phyloP scores from a whole-genome alignment of 2,888 invertebrate species.

The Morpho deidamia region DNA sequence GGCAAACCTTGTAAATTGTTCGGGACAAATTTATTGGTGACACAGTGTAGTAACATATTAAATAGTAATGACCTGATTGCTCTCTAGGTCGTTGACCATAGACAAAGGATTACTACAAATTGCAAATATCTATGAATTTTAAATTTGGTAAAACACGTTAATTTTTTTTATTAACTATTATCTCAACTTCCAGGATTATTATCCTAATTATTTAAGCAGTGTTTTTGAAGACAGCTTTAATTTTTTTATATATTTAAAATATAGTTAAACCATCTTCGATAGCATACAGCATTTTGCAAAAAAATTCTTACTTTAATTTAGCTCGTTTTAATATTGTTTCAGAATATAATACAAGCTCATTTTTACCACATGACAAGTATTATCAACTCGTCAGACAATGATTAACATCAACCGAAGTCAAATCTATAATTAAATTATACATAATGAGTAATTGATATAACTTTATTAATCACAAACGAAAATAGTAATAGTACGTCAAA shows the following conservation, averaged over 20 bases:
- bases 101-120: background rate
- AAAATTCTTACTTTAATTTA: no score
- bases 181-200: no score
- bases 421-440: background rate
- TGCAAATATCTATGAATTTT: background rate
- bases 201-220: no score
- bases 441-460: background rate
- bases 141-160: no score
- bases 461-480: constrained; percentile 4
- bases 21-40: constrained; percentile 16
- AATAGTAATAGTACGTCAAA: constrained; percentile 13
- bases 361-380: background rate
- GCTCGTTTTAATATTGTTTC: no score
- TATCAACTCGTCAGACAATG: background rate
- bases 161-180: no score
- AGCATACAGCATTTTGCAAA: no score
- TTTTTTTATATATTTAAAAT: no score
- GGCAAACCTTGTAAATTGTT: constrained; percentile 34
- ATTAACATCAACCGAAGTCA: background rate
- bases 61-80: constrained; percentile 6
- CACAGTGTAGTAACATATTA: constrained; percentile 12
- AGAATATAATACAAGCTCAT: background rate
- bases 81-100: constrained; percentile 15
- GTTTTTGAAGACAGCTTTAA: no score
- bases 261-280: no score